Evolutionary conservation across 1,140 invertebrate species (phyloP).

Genomic region (Oncopeltus fasciatus): DNA sequence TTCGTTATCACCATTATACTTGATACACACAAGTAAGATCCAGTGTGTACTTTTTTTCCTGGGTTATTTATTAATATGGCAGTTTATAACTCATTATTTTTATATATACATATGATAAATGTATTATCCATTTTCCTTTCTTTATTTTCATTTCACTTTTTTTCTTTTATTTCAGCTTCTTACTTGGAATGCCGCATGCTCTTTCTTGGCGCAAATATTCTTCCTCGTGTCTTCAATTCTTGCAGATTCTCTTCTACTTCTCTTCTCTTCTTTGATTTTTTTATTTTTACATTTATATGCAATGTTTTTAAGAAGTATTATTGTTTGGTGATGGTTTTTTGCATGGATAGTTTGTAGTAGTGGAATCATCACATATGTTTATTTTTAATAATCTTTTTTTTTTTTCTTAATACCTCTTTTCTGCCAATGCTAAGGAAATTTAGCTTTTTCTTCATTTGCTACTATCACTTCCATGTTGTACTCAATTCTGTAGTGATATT

Average conservation of each 20-base stretch:
- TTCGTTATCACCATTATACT: background rate
- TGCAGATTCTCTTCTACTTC: background rate
- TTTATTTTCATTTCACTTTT: slow-evolving; percentile 1
- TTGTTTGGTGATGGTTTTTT: background rate
- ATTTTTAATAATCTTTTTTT: background rate
- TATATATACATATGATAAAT: no score
- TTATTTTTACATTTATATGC: background rate
- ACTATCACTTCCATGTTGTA: no score
- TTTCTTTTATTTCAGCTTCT: slow-evolving; percentile 10
- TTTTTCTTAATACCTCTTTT: slow-evolving; percentile 9
- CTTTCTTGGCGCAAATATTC: background rate
- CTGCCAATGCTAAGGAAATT: no score
- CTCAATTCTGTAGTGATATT: no score
- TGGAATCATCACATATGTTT: no score
- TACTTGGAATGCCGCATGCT: slow-evolving; percentile 15
- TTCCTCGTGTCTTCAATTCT: background rate
- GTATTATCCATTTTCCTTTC: background rate
- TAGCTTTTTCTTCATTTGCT: no score
- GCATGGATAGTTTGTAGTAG: no score
- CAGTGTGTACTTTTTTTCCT: no score
- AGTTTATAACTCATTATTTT: no score
- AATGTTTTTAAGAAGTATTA: no score
- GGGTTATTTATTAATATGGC: no score
- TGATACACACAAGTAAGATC: slow-evolving; percentile 8
- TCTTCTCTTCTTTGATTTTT: slow-evolving; percentile 1